Percentiles rank a stretch among this genome's conserved stretches.
Evolutionary conservation across 2,888 invertebrate genomes (phyloP).

Genomic region (Drosophila fungiperda): DNA sequence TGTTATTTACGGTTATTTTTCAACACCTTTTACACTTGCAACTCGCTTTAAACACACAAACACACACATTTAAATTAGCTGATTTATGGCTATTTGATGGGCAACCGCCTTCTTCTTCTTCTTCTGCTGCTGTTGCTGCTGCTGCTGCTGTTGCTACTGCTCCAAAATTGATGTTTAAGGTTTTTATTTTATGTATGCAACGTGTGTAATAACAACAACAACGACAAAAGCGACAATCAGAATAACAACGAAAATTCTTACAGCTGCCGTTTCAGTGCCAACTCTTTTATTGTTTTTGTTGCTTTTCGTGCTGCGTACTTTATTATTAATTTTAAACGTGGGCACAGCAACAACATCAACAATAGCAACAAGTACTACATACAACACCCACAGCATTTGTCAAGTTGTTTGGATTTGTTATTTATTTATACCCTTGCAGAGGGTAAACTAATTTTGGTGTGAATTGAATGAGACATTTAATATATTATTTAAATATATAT

Average conservation of each 20-base stretch:
- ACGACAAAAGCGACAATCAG: constrained; percentile 24
- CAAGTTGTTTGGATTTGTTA: constrained; percentile 62
- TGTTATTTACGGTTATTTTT: constrained; percentile 52
- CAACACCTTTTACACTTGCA: constrained; percentile 54
- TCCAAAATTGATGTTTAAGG: constrained; percentile 43
- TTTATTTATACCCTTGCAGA: constrained; percentile 1
- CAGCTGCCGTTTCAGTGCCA: constrained; percentile 58
- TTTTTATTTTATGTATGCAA: constrained; percentile 38
- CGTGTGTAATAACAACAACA: constrained; percentile 27
- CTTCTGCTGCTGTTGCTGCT: constrained; percentile 3
- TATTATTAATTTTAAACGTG: constrained; percentile 75
- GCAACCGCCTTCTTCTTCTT: constrained; percentile 16
- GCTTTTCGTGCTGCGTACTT: constrained; percentile 58
- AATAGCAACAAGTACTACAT: constrained; percentile 51
- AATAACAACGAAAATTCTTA: constrained; percentile 57
- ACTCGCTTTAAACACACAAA: constrained; percentile 13
- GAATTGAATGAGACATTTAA: neutral
- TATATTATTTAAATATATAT: neutral
- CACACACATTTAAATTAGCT: constrained; percentile 70
- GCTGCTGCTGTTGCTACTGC: constrained; percentile 30
- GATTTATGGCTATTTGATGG: constrained; percentile 81
- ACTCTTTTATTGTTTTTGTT: constrained; percentile 40
- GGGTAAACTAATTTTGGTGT: neutral
- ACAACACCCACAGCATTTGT: constrained; percentile 72
- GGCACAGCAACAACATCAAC: constrained; percentile 49